phyloP scores from a whole-genome alignment of 2,888 invertebrate species.

The Ferdinandea cuprea region DNA sequence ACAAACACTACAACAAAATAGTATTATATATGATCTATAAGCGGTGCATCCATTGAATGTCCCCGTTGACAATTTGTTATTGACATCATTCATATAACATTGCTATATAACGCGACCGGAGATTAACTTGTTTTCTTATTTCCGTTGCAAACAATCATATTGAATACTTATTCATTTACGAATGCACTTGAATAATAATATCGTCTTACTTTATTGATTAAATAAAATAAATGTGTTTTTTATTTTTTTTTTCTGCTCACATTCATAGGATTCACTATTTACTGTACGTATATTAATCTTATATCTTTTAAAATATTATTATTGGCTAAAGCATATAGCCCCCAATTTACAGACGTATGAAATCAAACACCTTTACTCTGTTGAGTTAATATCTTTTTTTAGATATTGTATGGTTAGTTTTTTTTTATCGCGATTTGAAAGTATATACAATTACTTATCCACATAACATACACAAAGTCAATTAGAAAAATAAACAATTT shows the following conservation, averaged over 20 bases:
- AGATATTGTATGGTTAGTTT: slow-evolving; percentile 4
- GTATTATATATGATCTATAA: slow-evolving; percentile 66
- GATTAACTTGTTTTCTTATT: slow-evolving; percentile 41
- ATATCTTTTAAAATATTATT: slow-evolving; percentile 31
- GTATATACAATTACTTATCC: slow-evolving; percentile 63
- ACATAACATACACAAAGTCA: slow-evolving; percentile 59
- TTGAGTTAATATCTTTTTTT: too few relatives aligned
- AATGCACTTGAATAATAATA: slow-evolving; percentile 56
- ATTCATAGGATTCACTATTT: slow-evolving; percentile 39
- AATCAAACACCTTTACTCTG: too few relatives aligned
- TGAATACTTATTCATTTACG: slow-evolving; percentile 59
- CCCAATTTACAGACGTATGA: slow-evolving; percentile 50
- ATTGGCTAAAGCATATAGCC: slow-evolving; percentile 22
- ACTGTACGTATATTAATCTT: slow-evolving; percentile 38
- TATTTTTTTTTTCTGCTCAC: slow-evolving; percentile 8
- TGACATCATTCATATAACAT: slow-evolving; percentile 34
- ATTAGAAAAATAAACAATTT: slow-evolving; percentile 68
- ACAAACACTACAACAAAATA: slow-evolving; percentile 67
- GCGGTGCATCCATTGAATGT: slow-evolving; percentile 56
- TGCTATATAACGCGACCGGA: slow-evolving; percentile 30
- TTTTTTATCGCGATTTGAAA: slow-evolving; percentile 47
- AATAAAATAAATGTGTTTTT: slow-evolving; percentile 51
- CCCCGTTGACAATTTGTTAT: slow-evolving; percentile 18
- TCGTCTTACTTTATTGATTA: slow-evolving; percentile 37
- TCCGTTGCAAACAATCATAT: slow-evolving; percentile 62